Percentiles rank a stretch among this genome's conserved stretches.
These are phyloP conservation scores for Alcis repandata DNA, from an alignment of 2,888 invertebrate species.

Conservation along the genomic window DNA sequence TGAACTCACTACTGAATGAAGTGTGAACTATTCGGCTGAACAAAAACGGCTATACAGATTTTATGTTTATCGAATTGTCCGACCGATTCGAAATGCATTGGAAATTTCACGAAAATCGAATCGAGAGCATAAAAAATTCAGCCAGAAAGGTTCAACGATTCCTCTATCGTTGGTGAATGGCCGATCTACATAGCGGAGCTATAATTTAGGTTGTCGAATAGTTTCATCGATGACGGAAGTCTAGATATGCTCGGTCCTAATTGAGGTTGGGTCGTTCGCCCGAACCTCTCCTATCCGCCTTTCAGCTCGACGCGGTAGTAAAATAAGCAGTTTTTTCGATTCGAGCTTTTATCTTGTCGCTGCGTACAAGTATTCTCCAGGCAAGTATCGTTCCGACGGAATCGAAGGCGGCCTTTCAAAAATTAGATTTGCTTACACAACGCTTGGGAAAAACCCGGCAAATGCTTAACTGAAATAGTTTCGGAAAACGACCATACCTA, in stretches of 20 bases:
- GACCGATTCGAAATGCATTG: constrained; percentile 35
- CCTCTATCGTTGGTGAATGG: constrained; percentile 11
- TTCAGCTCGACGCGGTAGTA: constrained; percentile 73
- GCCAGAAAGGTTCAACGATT: constrained; percentile 28
- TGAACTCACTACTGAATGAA: not conserved
- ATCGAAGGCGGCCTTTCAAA: constrained; percentile 66
- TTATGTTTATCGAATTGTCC: constrained; percentile 18
- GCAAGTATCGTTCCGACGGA: constrained; percentile 69
- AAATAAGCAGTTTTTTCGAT: constrained; percentile 85
- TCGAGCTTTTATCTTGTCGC: constrained; percentile 79
- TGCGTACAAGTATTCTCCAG: constrained; percentile 59
- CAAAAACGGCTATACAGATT: not conserved
- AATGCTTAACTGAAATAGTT: constrained; percentile 14
- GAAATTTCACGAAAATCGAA: constrained; percentile 28
- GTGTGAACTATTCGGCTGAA: not conserved
- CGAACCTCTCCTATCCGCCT: constrained; percentile 71
- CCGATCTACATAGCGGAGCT: constrained; percentile 26
- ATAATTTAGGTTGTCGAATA: constrained; percentile 24
- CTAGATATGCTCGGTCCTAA: constrained; percentile 55
- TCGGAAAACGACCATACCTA: not conserved
- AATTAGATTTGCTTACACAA: constrained; percentile 63
- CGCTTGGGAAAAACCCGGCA: constrained; percentile 34
- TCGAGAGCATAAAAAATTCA: constrained; percentile 38
- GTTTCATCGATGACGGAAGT: constrained; percentile 21
- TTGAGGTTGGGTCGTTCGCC: constrained; percentile 68